These are phyloP conservation scores for Pelobates cultripes DNA, from an alignment of 2,797 vertebrate genomes.

Conservation along the genomic window DNA sequence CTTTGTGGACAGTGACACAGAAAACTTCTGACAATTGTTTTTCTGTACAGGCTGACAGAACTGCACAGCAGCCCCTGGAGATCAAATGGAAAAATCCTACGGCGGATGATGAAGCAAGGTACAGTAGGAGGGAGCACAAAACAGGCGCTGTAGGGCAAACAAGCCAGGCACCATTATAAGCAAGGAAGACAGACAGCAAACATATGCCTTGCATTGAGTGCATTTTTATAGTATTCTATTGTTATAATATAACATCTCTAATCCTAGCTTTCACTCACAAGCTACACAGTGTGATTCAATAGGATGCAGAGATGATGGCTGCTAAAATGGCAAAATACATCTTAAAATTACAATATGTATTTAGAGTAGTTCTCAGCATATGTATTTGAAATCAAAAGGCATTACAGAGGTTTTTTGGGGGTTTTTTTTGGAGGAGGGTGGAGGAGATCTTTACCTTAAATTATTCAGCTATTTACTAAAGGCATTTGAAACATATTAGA, in stretches of 20 bases:
- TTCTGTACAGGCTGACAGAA: constrained; percentile 26
- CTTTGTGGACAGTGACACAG: constrained; percentile 48
- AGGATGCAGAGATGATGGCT: too few relatives aligned
- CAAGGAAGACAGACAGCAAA: constrained; percentile 26
- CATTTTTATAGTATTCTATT: constrained; percentile 4
- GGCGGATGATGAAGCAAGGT: constrained; percentile 11
- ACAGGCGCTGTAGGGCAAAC: constrained; percentile 11
- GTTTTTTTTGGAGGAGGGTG: too few relatives aligned
- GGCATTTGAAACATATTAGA: too few relatives aligned
- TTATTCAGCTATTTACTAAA: too few relatives aligned
- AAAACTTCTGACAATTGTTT: constrained; percentile 40
- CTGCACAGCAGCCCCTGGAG: constrained; percentile 26
- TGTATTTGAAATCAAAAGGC: too few relatives aligned
- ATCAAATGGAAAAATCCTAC: constrained; percentile 11
- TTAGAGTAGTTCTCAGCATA: too few relatives aligned
- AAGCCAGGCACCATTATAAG: constrained; percentile 16
- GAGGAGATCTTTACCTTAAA: too few relatives aligned
- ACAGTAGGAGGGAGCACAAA: background rate
- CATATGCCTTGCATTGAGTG: constrained; percentile 30
- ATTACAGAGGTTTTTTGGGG: too few relatives aligned
- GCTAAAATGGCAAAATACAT: too few relatives aligned
- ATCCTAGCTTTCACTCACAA: background rate
- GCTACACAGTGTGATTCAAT: too few relatives aligned
- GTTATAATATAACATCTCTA: background rate
- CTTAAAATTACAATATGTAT: too few relatives aligned